Conservation (phyloP, 1,140 invertebrate species). For the Drosophila pandora region DNA sequence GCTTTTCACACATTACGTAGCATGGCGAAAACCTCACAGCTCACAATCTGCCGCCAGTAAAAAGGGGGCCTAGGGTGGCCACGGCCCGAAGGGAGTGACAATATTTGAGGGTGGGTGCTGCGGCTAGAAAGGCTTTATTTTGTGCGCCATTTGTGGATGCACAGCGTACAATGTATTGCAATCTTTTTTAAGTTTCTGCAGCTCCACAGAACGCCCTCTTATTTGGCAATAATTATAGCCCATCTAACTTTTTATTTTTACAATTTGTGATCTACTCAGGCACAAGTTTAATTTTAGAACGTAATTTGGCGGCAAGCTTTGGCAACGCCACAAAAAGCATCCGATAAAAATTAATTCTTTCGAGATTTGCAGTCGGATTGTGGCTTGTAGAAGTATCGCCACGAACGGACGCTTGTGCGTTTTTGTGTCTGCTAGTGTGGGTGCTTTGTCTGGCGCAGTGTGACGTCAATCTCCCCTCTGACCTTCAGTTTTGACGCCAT, state of each 20-base stretch:
- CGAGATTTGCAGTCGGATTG: conserved; percentile 30
- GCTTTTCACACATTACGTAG: conserved; percentile 68
- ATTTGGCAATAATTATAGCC: conserved; percentile 2
- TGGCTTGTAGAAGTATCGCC: not conserved
- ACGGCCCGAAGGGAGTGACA: not conserved
- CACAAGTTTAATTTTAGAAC: conserved; percentile 66
- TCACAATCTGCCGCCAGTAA: conserved; percentile 1
- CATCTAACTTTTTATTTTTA: conserved; percentile 28
- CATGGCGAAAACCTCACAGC: conserved; percentile 57
- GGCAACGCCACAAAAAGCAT: not conserved
- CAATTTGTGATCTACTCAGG: conserved; percentile 28
- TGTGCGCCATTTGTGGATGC: conserved; percentile 71
- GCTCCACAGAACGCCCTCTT: not conserved
- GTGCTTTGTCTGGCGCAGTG: conserved; percentile 19
- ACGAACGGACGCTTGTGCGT: not conserved
- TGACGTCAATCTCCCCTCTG: conserved; percentile 26
- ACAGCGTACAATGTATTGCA: conserved; percentile 63
- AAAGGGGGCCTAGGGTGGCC: not conserved
- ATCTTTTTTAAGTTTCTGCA: conserved; percentile 4
- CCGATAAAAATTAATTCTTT: conserved; percentile 26
- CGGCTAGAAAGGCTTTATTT: not conserved
- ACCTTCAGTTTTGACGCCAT: conserved; percentile 28
- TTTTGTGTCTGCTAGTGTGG: conserved; percentile 4
- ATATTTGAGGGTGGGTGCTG: not conserved
- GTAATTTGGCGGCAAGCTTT: conserved; percentile 57